These are phyloP conservation scores for Diplodus sargus DNA, from an alignment of 2,797 vertebrate genomes.

Conservation along the genomic window DNA sequence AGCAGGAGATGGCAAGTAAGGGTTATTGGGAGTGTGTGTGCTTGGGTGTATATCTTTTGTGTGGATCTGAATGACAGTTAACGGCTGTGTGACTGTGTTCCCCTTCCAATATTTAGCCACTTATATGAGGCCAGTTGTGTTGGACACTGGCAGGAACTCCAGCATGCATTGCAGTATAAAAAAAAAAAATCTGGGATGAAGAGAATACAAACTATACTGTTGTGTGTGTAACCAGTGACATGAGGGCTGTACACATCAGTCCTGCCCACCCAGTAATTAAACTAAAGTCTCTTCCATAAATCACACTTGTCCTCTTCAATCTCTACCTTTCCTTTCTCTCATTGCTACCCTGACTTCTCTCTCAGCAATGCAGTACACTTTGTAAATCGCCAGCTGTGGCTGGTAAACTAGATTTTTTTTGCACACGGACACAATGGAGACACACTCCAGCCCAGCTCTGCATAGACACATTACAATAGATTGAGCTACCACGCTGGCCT, in stretches of 20 bases:
- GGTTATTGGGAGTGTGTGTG: conserved; percentile 28
- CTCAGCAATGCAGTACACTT: conserved; percentile 68
- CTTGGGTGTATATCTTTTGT: neutral
- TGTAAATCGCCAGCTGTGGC: conserved; percentile 74
- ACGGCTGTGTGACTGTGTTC: conserved; percentile 32
- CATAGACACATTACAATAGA: conserved; percentile 66
- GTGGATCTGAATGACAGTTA: neutral
- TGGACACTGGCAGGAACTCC: too few relatives aligned
- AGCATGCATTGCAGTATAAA: conserved; percentile 34
- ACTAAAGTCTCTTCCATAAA: conserved; percentile 87
- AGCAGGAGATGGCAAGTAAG: conserved; percentile 42
- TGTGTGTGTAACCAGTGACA: conserved; percentile 64
- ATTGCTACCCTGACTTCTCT: conserved; percentile 49
- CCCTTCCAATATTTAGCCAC: conserved; percentile 12
- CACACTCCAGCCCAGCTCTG: conserved; percentile 3
- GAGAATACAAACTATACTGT: neutral
- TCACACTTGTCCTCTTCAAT: conserved; percentile 73
- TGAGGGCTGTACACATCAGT: conserved; percentile 72
- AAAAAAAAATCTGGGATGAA: too few relatives aligned
- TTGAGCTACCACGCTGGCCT: conserved; percentile 49
- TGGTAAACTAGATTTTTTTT: conserved; percentile 47
- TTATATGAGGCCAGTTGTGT: conserved; percentile 6
- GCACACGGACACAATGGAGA: conserved; percentile 15
- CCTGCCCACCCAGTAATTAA: conserved; percentile 83
- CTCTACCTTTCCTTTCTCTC: conserved; percentile 24